Conservation (phyloP, 2,888 invertebrate genomes). For the Caradrina clavipalpis region DNA sequence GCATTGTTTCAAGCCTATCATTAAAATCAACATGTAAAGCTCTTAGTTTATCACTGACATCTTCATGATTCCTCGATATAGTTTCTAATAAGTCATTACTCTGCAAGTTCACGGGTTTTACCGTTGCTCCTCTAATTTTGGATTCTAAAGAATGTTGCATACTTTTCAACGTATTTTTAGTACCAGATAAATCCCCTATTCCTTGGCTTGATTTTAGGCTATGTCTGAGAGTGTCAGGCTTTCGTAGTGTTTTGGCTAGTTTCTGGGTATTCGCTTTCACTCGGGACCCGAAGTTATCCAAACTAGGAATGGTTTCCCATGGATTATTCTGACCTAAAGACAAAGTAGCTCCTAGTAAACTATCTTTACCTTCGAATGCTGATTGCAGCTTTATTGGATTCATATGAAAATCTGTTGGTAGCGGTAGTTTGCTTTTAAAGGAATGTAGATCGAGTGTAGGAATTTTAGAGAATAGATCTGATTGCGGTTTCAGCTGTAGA, state of each 20-base stretch:
- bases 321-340: slow-evolving; percentile 35
- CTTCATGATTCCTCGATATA: slow-evolving; percentile 72
- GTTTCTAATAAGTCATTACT: slow-evolving; percentile 73
- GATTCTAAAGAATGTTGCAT: slow-evolving; percentile 73
- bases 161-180: slow-evolving; percentile 74
- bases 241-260: slow-evolving; percentile 64
- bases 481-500: slow-evolving; percentile 69
- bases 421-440: slow-evolving; percentile 70
- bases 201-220: slow-evolving; percentile 26
- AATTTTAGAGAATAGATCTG: slow-evolving; percentile 47
- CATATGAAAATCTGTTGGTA: slow-evolving; percentile 71
- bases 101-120: slow-evolving; percentile 63
- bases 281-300: slow-evolving; percentile 60
- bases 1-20: slow-evolving; percentile 77
- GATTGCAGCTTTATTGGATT: slow-evolving; percentile 74
- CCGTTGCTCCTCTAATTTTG: slow-evolving; percentile 64
- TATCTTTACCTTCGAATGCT: slow-evolving; percentile 64
- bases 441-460: slow-evolving; percentile 71
- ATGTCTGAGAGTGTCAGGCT: slow-evolving; percentile 56
- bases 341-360: slow-evolving; percentile 51
- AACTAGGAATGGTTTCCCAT: slow-evolving; percentile 58
- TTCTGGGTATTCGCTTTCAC: slow-evolving; percentile 51
- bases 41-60: slow-evolving; percentile 80
- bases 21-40: slow-evolving; percentile 79
- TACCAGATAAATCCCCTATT: slow-evolving; percentile 60